Evolutionary conservation across 2,113 vertebrate species (phyloP).

Genomic region (Ondatra zibethicus): DNA sequence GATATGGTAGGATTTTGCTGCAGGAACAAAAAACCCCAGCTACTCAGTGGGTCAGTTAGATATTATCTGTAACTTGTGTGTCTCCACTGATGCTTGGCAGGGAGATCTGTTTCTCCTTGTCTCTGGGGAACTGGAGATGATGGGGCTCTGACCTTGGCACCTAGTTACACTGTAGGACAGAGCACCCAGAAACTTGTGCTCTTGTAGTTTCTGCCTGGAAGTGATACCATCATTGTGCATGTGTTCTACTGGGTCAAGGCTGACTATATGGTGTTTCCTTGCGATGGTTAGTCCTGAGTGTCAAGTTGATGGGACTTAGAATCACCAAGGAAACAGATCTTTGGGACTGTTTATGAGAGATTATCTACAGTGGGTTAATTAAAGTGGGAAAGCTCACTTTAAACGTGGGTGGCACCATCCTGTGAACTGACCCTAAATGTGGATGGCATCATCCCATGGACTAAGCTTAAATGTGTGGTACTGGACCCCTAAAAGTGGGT

Average conservation of each 20-base stretch:
- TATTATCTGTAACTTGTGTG: neutral
- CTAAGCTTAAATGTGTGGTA: neutral
- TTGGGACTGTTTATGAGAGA: too few species aligned
- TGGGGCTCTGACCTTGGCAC: neutral
- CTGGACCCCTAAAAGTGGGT: neutral
- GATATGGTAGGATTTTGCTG: neutral
- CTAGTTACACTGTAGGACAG: neutral
- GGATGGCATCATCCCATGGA: neutral
- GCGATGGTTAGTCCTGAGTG: neutral
- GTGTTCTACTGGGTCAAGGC: neutral
- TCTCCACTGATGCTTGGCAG: neutral
- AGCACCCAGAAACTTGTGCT: neutral
- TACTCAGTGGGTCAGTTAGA: neutral
- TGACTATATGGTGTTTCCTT: neutral
- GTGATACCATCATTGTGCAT: neutral
- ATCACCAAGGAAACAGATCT: neutral
- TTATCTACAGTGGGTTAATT: neutral
- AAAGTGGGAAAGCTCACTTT: neutral
- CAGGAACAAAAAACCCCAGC: neutral
- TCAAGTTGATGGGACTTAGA: neutral
- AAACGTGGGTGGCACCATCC: neutral
- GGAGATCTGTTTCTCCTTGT: neutral
- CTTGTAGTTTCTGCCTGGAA: neutral
- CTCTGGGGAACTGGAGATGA: neutral
- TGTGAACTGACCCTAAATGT: neutral